Evolutionary conservation across 2,888 invertebrate genomes (phyloP), one percentile per base, ranked within the genome.

Genomic region (Chorisops tibialis): DNA sequence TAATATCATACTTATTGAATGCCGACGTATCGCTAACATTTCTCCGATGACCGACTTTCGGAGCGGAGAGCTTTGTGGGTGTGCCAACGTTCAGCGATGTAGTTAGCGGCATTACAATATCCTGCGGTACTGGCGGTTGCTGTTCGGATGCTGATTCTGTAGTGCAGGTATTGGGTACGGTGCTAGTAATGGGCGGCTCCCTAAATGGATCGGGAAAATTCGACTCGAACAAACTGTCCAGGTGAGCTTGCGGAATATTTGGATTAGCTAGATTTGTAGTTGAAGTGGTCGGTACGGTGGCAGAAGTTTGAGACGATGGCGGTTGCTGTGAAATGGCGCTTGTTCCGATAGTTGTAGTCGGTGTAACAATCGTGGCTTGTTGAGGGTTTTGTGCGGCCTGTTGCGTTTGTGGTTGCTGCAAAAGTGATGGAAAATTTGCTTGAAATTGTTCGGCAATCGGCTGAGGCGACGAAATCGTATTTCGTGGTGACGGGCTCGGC

Each of bases 1-100:
- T 47, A 39, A 2, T 54, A 64, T 74, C 82, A 79, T 79, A 89
- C 89, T 88, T 89, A 74, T 87, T 88, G 72, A 89, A 89, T 68
- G 89, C 88, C 59, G 89, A 88, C 2, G 91, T 91, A 72, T 92
- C 92, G 73, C 91, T 91, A 77, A 89, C 89, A 75, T 91, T 91
- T 62, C 92, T 82, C 59, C 91, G 80, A 74, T 92, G 91, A 6
- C 85, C 84, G 45, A 64, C 69, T 66, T 76, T 76, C 7, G 76
- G 75, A 43, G 76, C 73, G 35, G 72, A 71, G 16, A 78, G 67
- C 63, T 74, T 75, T 7, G 75, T 74, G 41, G 76, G 75, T 39
- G 75, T 72, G 38, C 68, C 71, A 60, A 66, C 41, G 22, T 41
- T 54, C 14, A 56, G 4, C 22, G 35, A 16, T 4, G 59, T 49